Evolutionary conservation across 2,113 vertebrate genomes (phyloP), one percentile per base, ranked within the genome.

Genomic region (Camelus dromedarius): DNA sequence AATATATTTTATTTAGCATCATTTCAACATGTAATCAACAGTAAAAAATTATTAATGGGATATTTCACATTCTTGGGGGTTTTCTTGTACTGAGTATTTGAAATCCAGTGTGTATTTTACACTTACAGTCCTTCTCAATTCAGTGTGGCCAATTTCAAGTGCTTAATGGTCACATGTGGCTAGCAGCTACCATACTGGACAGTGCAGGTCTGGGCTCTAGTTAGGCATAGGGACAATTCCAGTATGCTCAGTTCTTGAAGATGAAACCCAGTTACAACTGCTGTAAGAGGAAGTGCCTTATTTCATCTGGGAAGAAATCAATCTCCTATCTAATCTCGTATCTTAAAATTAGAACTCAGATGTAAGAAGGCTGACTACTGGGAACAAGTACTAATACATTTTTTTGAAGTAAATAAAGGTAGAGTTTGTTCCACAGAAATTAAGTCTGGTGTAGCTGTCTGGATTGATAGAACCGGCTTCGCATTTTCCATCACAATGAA

Each of bases 311-410:
- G 28, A 83, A 86, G 20, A 92, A 95, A 92, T 73, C 42, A 73
- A 70, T 30, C 35, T 70, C 50, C 26, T 58, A 38, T 38, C 19
- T 80, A 83, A 13, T 86, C 85, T 93, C 42, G 69, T 72, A 85
- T 72, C 64, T 96, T 89, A 96, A 77, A 93, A 92, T 91, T 52
- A 56, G 48, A 96, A 83, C 26, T 79, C 24, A 85, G 46, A 89
- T 91, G 6, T 66, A 32, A 79, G 50, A 90, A 90, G 28, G 4
- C 13, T 86, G 18, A 46, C 58, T 83, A 80, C 16, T 77, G 58
- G 14, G 35, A 95, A 35, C 18, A 32, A 81, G 15, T 70, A 89
- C 26, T 67, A 62, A 91, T 69, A n/a, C 0, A 69, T 58, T 88
- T 91, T 81, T 62, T 76, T 85, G n/a, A 83, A 73, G 28, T 81